A percentile compares a stretch with the other conserved stretches of the same genome.
These are phyloP conservation scores for Epizoanthus scotinus DNA, from an alignment of 92 coral and sea anemone species.

Conservation along the genomic window DNA sequence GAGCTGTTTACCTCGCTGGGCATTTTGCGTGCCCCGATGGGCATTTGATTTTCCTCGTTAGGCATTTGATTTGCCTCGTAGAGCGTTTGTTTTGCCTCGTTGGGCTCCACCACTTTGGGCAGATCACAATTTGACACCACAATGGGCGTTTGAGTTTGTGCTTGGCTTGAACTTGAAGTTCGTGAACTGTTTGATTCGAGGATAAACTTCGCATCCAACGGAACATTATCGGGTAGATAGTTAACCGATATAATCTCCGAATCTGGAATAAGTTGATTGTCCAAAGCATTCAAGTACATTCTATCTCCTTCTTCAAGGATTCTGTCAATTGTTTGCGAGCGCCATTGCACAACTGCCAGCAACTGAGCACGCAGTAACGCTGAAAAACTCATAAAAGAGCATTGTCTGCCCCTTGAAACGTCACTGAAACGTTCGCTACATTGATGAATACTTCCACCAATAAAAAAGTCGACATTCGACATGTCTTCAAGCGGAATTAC, in stretches of 20 bases:
- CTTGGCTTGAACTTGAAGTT: constrained; percentile 8
- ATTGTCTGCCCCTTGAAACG: constrained; percentile 31
- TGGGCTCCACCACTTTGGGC: too few species aligned
- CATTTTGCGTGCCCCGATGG: too few species aligned
- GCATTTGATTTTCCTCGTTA: too few species aligned
- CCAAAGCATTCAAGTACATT: constrained; percentile 29
- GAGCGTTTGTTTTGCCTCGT: too few species aligned
- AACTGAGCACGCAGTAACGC: constrained; percentile 25
- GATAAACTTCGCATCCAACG: constrained; percentile 16
- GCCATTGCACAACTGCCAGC: constrained; percentile 22
- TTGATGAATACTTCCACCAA: background rate
- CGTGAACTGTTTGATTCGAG: constrained; percentile 27
- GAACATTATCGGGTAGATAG: constrained; percentile 18
- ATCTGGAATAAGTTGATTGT: constrained; percentile 32
- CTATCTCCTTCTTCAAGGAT: constrained; percentile 29
- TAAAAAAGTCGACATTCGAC: constrained; percentile 18
- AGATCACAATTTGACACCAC: too few species aligned
- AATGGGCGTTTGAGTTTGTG: too few species aligned
- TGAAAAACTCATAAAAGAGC: constrained; percentile 23
- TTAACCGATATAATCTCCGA: constrained; percentile 22
- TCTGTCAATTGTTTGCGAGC: constrained; percentile 17
- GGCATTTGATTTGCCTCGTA: too few species aligned
- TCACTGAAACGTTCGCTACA: constrained; percentile 9
- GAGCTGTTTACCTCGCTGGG: too few species aligned
- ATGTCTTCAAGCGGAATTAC: constrained; percentile 40